phyloP scores from a whole-genome alignment of 2,113 vertebrate species.

The Lagopus leucura region DNA sequence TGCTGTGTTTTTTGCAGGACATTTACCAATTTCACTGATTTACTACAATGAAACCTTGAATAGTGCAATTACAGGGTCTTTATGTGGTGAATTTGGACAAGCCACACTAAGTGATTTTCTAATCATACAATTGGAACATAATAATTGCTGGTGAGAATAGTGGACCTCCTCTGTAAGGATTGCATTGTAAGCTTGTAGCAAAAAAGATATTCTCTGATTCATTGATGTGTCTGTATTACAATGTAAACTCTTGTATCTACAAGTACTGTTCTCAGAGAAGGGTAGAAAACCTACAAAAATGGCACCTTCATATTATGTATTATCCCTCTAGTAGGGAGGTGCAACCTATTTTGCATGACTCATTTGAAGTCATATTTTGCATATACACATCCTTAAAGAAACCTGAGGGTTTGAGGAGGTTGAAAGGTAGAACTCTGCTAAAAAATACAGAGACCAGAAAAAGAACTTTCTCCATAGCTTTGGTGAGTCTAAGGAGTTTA shows the following conservation, averaged over 20 bases:
- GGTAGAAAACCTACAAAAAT: background rate
- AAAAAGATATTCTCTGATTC: background rate
- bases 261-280: background rate
- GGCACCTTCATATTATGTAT: background rate
- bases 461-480: background rate
- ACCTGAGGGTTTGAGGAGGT: fast-evolving
- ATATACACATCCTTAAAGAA: background rate
- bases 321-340: background rate
- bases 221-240: background rate
- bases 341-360: background rate
- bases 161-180: background rate
- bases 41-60: background rate
- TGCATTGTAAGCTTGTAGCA: background rate
- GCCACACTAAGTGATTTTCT: background rate
- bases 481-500: background rate
- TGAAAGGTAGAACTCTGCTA: background rate
- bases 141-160: background rate
- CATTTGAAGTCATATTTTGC: background rate
- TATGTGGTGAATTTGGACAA: background rate
- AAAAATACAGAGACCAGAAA: background rate
- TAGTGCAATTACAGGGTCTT: background rate
- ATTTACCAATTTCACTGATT: background rate
- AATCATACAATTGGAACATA: background rate
- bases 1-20: background rate
- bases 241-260: background rate